Evolutionary conservation across 2,888 invertebrate species (phyloP).

Genomic region (Polia nebulosa): DNA sequence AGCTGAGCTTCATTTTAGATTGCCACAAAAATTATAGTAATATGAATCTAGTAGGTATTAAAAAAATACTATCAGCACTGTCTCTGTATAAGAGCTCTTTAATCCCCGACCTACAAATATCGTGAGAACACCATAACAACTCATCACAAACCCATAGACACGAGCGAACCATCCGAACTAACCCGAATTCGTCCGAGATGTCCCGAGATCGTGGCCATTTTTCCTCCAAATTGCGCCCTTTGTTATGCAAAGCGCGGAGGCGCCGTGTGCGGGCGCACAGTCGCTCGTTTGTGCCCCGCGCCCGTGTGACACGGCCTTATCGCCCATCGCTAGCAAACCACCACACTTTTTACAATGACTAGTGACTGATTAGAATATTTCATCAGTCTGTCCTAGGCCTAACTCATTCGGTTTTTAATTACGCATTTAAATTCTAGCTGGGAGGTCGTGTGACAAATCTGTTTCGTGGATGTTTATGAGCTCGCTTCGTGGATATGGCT

Average conservation of each 20-base stretch:
- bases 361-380: constrained; percentile 89
- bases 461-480: constrained; percentile 51
- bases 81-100: no score
- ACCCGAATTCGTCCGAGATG: constrained; percentile 79
- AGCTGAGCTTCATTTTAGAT: no score
- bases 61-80: no score
- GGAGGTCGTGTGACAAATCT: constrained; percentile 74
- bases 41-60: no score
- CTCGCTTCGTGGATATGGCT: constrained; percentile 24
- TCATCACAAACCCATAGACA: constrained; percentile 63
- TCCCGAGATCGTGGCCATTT: constrained; percentile 87
- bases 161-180: constrained; percentile 74
- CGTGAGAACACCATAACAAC: constrained; percentile 45
- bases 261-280: constrained; percentile 89
- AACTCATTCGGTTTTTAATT: constrained; percentile 82
- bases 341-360: constrained; percentile 85
- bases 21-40: no score
- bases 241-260: constrained; percentile 90
- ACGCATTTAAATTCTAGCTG: constrained; percentile 72
- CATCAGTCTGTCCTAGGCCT: constrained; percentile 83
- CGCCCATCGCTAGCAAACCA: constrained; percentile 79
- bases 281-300: constrained; percentile 83
- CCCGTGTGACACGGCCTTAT: constrained; percentile 87
- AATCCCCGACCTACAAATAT: constrained; percentile 9
- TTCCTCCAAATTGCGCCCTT: constrained; percentile 90